Evolutionary conservation across 2,113 vertebrate genomes (phyloP).

Genomic region (Butorides virescens): DNA sequence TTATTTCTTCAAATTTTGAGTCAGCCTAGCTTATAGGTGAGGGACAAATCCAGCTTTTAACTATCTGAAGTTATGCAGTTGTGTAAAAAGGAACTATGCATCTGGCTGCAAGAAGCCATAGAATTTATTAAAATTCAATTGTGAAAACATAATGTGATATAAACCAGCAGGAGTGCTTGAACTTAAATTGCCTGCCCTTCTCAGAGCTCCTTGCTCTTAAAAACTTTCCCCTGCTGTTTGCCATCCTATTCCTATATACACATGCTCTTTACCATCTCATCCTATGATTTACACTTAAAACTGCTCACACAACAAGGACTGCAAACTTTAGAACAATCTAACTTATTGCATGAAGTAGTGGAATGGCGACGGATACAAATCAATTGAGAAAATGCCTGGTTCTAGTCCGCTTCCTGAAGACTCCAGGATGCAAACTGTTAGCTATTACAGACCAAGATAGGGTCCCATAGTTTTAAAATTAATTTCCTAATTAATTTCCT

Average conservation of each 20-base stretch:
- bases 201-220: background rate
- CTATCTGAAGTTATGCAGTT: background rate
- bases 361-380: background rate
- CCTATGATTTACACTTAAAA: background rate
- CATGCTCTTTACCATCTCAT: background rate
- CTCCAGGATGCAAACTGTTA: background rate
- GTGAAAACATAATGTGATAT: background rate
- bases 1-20: background rate
- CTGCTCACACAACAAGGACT: background rate
- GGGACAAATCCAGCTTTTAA: background rate
- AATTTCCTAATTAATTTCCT: background rate
- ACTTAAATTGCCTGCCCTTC: background rate
- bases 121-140: background rate
- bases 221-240: background rate
- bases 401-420: background rate
- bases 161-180: background rate
- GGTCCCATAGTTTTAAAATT: background rate
- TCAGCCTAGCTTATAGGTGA: background rate
- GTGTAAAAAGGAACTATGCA: background rate
- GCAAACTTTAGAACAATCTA: background rate
- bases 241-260: background rate
- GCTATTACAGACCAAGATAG: background rate
- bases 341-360: background rate
- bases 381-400: background rate
- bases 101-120: background rate